Base-by-base conservation (phyloP, 2,888 invertebrate genomes). In the Desoria tigrina region DNA sequence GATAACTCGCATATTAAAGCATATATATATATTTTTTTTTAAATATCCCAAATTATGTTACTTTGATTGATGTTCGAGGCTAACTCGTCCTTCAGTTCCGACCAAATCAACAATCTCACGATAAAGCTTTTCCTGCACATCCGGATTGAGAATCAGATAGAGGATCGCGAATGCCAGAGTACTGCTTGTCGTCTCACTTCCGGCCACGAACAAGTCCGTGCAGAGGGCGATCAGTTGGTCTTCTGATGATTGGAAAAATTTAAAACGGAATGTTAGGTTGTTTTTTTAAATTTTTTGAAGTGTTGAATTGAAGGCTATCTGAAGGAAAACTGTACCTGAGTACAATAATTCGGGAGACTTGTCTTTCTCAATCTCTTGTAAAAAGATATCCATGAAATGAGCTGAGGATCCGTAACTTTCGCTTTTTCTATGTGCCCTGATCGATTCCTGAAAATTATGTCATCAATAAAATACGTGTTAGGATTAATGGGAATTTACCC, bases 91-190 rank as follows among this genome's bases (percentile, higher is more conserved):
- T 9, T 45, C 21, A 4, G 18, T 6, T 6, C 45, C 45, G 21
- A 45, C 79, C 42, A 81, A 81, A 0, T 76, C 16, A 49, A 74
- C 81, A 16, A 88, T 79, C 75, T 86, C 84, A 0, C 80, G 75
- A 26, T 84, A 84, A 1, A 86, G 79, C 73, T 83, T 82, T 1
- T 79, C 77, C 77, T 88, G 88, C 2, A 87, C 78, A 16, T 86
- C 84, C 53, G 84, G 83, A 64, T 84, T 80, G 32, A 84, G 76
- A 18, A 85, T 80, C 82, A 87, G 84, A 72, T 84, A 81, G 76
- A 87, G 80, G 54, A 88, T 80, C 0, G 84, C 82, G 76, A 87
- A 84, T 74, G 18, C 21, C 26, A 65, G 18, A 3, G 61, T 61
- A 16, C 32, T 61, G n/a, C 61, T 57, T 1, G 56, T 51, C 2